Base-by-base conservation (phyloP, 2,797 vertebrate species). In the Chiroxiphia lanceolata region DNA sequence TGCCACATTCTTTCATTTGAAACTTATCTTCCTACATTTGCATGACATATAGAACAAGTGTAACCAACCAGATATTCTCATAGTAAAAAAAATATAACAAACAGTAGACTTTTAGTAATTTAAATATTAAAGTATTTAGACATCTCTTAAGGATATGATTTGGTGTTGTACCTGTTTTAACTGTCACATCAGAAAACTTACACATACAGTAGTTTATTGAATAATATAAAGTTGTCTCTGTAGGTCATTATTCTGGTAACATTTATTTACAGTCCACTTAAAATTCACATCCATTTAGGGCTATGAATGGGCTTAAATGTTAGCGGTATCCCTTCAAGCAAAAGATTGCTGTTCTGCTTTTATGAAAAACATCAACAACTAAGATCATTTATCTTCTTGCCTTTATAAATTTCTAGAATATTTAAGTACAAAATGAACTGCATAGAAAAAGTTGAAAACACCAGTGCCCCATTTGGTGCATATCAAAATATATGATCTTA, bases 81-180 rank as follows among this genome's bases (percentile, higher is more conserved):
- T 20, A 42, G 29, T 22, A 90, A 93, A 88, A 88, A 16, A 74
- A 91, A 71, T 19, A 86, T 83, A 91, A 48, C 7, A 4, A 53
- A 36, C 0, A 26, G 10, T 26, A 83, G 19, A 34, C 19, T 83
- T 88, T 51, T 51, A 81, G 27, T 47, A 13, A 44, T 78, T 83
- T 83, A 50, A 79, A 59, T 72, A 83, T 31, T 75, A 61, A 64
- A 6, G 5, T 61, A 42, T 47, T 75, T 65, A 53, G 21, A 67
- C 16, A 63, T 64, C 15, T 64, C 34, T 68, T 71, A 78, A 86
- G 33, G 23, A 69, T 51, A 19, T 42, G 15, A 77, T 81, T 72
- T 72, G 22, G 20, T 76, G 22, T 72, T 79, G 31, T 11, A 79
- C 17, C 34, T 88, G 25, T 68, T 87, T 47, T 72, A 77, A 50